These are phyloP conservation scores for Stenodera caucasica DNA, from an alignment of 2,888 invertebrate species.

Conservation along the genomic window DNA sequence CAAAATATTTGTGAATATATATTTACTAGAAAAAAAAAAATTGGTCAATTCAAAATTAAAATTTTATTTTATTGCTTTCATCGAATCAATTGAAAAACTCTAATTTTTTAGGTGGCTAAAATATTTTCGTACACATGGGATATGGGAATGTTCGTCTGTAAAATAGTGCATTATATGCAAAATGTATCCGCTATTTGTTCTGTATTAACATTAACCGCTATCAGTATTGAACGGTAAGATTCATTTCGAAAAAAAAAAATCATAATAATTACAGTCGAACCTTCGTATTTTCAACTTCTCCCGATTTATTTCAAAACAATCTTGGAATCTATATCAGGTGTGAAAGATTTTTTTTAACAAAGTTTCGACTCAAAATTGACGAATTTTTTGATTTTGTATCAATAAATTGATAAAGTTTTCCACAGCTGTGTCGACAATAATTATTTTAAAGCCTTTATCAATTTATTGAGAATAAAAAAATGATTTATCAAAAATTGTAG, in stretches of 20 bases:
- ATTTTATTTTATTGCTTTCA: background rate
- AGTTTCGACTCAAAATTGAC: too few species aligned
- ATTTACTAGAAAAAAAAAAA: too few species aligned
- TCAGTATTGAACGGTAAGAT: slow-evolving; percentile 71
- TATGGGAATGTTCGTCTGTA: slow-evolving; percentile 68
- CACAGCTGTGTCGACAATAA: background rate
- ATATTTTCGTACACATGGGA: slow-evolving; percentile 71
- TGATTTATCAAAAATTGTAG: slow-evolving; percentile 14
- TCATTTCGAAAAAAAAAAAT: slow-evolving; percentile 9
- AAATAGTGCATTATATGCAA: slow-evolving; percentile 71
- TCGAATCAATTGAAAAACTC: slow-evolving; percentile 11
- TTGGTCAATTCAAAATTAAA: too few species aligned
- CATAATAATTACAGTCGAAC: background rate
- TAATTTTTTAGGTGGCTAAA: slow-evolving; percentile 62
- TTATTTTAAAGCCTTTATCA: background rate
- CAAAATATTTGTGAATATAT: too few species aligned
- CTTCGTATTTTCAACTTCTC: background rate
- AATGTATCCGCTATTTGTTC: slow-evolving; percentile 72
- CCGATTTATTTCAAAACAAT: too few species aligned
- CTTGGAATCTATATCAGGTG: too few species aligned
- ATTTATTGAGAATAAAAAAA: background rate
- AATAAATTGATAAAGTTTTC: too few species aligned
- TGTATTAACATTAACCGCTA: slow-evolving; percentile 70
- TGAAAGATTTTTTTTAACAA: too few species aligned
- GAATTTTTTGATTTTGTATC: slow-evolving; percentile 2